Percentiles rank a stretch among this genome's conserved stretches.
phyloP scores from a whole-genome alignment of 1,140 invertebrate genomes.

The Penaeus japonicus region DNA sequence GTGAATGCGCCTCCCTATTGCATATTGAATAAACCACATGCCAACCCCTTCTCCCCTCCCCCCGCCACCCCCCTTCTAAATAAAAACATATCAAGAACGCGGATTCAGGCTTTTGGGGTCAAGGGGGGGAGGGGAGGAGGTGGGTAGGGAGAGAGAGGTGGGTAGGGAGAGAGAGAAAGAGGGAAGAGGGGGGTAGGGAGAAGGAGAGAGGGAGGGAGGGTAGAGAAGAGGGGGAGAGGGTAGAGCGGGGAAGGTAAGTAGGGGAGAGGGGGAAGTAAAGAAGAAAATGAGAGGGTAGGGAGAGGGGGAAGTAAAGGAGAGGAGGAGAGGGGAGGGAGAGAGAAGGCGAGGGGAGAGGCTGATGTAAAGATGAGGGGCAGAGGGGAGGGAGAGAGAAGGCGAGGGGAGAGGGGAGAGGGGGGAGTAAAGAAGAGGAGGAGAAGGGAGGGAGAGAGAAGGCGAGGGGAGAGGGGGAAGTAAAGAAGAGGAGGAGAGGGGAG shows the following conservation, averaged over 20 bases:
- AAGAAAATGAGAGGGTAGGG: not conserved
- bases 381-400: not conserved
- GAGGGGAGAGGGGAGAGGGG: not conserved
- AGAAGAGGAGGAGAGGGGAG: not conserved
- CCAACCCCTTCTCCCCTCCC: not conserved
- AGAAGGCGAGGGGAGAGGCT: too few species aligned
- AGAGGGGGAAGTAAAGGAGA: not conserved
- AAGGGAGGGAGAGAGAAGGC: not conserved
- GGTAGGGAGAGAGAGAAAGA: not conserved
- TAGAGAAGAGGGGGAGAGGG: not conserved
- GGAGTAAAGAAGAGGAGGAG: not conserved
- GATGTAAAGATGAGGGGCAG: not conserved
- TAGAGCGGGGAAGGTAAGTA: not conserved
- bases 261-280: not conserved
- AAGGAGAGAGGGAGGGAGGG: not conserved
- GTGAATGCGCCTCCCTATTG: too few species aligned
- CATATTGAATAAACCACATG: too few species aligned
- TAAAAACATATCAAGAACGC: not conserved
- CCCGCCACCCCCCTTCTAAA: not conserved
- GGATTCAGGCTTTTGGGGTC: not conserved
- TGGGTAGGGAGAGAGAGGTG: not conserved
- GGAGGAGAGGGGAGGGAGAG: not conserved
- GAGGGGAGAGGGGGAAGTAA: not conserved
- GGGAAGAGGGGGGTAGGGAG: not conserved
- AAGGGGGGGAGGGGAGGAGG: not conserved